Base-by-base conservation (phyloP, 1,140 invertebrate genomes). In the Conus ventricosus region DNA sequence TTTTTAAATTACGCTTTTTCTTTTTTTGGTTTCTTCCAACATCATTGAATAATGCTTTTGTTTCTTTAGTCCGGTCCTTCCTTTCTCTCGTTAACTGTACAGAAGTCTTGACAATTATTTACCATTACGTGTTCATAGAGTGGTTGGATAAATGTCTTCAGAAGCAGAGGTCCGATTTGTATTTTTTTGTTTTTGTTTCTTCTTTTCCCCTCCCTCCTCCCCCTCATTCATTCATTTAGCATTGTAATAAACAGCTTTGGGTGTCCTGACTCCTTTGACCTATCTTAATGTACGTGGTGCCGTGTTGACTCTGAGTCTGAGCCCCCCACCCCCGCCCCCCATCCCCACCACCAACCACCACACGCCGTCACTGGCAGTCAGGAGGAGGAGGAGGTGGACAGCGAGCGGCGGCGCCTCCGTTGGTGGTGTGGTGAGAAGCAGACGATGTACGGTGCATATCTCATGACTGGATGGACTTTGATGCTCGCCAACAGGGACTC, bases 91-190 rank as follows among this genome's bases (percentile, higher is more conserved):
- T 71, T 71, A 71, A 20, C 23, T 71, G 67, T 71, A 71, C 67
- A 71, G 67, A n/a, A 23, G 67, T n/a, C 6, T 71, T 4, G 11
- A n/a, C 67, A 71, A 13, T 71, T 71, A 81, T 81, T 51, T 81
- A 81, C 80, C 80, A 81, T 53, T 81, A 81, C 13, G 80, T 81
- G 80, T 81, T 81, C 80, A 81, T 54, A 78, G 67, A 71, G 23
- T n/a, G 67, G 20, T 71, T 71, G 67, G 67, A 71, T 71, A 71
- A 13, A n/a, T 71, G 57, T 60, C 15, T 8, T 60, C 57, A 60
- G 57, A 60, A 60, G 57, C 57, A 8, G 15, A 15, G 57, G 57
- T 60, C 4, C 15, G 57, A 60, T 60, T 60, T 60, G 8, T 15
- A 15, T 60, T 60, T 11, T 8, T 15, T 15, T 60, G 57, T 4